Percentiles rank a stretch among this genome's conserved stretches.
Conservation (phyloP, 2,888 invertebrate genomes). For the Dicycla oo region DNA sequence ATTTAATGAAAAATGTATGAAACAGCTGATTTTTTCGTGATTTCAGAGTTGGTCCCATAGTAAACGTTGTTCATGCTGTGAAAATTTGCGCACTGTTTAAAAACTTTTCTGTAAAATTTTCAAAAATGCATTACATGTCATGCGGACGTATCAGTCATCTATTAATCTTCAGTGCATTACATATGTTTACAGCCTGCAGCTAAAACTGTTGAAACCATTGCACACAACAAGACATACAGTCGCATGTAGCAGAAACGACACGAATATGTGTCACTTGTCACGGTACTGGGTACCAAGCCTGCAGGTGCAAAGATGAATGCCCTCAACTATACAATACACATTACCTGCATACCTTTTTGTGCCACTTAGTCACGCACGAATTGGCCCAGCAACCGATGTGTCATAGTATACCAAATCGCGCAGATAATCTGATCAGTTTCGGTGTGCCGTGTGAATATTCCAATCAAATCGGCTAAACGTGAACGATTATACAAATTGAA, state of each 20-base stretch:
- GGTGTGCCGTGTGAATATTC: constrained; percentile 62
- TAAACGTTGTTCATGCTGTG: too few relatives aligned
- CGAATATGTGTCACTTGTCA: constrained; percentile 24
- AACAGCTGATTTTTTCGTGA: too few relatives aligned
- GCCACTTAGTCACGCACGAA: constrained; percentile 61
- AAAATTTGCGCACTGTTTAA: too few relatives aligned
- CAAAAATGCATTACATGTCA: too few relatives aligned
- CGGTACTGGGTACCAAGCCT: constrained; percentile 11
- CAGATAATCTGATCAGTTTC: constrained; percentile 57
- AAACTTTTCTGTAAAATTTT: too few relatives aligned
- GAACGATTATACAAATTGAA: constrained; percentile 62
- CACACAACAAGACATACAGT: constrained; percentile 6
- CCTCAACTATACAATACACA: constrained; percentile 24
- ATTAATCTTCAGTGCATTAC: too few relatives aligned
- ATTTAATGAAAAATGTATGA: too few relatives aligned
- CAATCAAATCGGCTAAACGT: constrained; percentile 66
- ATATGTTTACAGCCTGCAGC: background rate
- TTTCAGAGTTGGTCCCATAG: too few relatives aligned
- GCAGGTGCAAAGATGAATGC: constrained; percentile 55
- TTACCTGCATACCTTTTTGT: constrained; percentile 51
- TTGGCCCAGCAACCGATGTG: constrained; percentile 58
- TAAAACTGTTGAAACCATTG: background rate
- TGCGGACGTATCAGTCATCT: too few relatives aligned
- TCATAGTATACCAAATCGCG: constrained; percentile 60
- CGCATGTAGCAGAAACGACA: background rate